Base-by-base conservation (phyloP, 2,797 vertebrate genomes). In the Liparis tanakae region DNA sequence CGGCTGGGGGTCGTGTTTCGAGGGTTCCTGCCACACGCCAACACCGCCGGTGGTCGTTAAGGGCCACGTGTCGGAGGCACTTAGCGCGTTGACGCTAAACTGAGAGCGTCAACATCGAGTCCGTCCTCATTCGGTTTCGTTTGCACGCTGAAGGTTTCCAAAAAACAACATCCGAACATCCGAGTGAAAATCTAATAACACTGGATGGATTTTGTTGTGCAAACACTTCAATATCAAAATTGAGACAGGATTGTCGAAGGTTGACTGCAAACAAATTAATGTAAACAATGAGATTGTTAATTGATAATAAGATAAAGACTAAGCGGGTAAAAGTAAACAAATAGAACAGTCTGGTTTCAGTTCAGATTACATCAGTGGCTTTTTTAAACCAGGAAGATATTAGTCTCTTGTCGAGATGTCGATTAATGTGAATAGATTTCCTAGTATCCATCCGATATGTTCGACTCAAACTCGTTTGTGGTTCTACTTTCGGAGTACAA, bases 71-170 rank as follows among this genome's bases (percentile, higher is more conserved):
- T 44, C 67, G 34, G 54, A 63, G 14, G 36, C 70, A 70, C 59
- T 84, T 84, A 59, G 67, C 80, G 56, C 43, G 67, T 69, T 70
- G 71, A 83, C 58, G 73, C 76, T 79, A 82, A 81, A 78, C 61
- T 67, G 46, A 67, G 61, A 39, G 12, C 51, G 79, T 84, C 77
- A 85, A 80, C 86, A 84, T 89, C 86, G 85, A 65, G 34, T 76
- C 68, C 65, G 62, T 70, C 63, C 77, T 78, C 72, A 20, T 74
- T 68, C 63, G 68, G 34, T 44, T 53, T 43, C 0, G 55, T 44
- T 70, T 53, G 50, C 43, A 34, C 2, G 70, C 37, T 22, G 20
- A 12, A 33, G 2, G 25, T 65, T 70, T 70, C 10, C 4, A 51
- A 53, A 14, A 25, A 53, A 12, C 20, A 12, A 53, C 51, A 22